Evolutionary conservation across 2,888 invertebrate species (phyloP), one percentile per base, ranked within the genome.

Genomic region (Mesorhabditis belari): DNA sequence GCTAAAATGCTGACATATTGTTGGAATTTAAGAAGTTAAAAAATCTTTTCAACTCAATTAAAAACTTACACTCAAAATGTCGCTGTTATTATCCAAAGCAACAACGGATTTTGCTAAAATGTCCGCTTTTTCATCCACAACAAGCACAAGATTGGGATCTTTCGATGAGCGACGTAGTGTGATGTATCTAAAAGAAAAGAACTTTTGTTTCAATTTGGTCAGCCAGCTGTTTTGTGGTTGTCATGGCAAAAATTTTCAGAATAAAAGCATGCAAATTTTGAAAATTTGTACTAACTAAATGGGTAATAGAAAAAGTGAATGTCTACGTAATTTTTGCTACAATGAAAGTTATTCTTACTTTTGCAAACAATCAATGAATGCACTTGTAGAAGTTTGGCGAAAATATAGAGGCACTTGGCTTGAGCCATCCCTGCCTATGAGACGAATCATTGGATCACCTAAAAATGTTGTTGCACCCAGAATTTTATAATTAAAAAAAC

Each of bases 81-180:
- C 79, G 25, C 74, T 72, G 58, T 85, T 82, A 24, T 81, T 68
- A 53, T 89, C 89, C 63, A 94, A 86, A 79, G 91, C 88, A 66
- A 90, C 90, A 80, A 94, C 92, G 0, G 92, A 92, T 80, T 87
- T 87, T 71, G 88, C 88, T 66, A 92, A 81, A 26, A 88, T 89
- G 71, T 87, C 86, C 9, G 87, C 86, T 59, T 83, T 82, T 57
- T 82, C 83, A 69, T 85, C 84, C 2, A 88, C 84, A 2, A 92
- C 87, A 19, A 90, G 83, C 80, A 87, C 89, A 51, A 88, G 82
- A 74, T 88, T 86, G 62, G 87, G 87, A 70, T 90, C 90, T 63
- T 88, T 86, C 63, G 87, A 86, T 0, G 89, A 87, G 69, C 89
- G 70, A 9, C 74, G 73, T 5, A 77, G 71, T 27, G 71, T 77